Evolutionary conservation across 2,797 vertebrate genomes (phyloP).

Genomic region (Tragelaphus eurycerus): DNA sequence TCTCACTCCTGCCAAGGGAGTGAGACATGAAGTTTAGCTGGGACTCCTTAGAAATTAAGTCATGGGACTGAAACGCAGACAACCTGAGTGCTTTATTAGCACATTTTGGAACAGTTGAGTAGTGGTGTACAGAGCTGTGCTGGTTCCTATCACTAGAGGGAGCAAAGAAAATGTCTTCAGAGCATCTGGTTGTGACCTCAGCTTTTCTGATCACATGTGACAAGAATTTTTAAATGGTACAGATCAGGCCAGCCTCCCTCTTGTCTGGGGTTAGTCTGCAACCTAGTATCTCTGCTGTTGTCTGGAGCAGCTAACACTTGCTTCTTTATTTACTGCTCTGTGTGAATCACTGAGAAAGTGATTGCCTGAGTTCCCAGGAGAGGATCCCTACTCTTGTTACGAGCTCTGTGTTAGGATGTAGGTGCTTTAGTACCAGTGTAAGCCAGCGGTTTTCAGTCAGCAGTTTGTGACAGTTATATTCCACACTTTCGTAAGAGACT

Average conservation of each 20-base stretch:
- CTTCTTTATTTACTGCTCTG: neutral
- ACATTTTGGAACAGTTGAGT: neutral
- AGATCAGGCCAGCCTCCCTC: neutral
- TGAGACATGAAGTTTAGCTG: neutral
- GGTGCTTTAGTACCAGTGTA: neutral
- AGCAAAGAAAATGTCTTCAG: neutral
- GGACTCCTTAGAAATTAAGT: neutral
- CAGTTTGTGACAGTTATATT: neutral
- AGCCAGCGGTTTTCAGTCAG: neutral
- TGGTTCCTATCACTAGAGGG: neutral
- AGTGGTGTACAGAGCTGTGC: neutral
- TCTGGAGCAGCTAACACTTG: neutral
- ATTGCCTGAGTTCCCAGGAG: neutral
- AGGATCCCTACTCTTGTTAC: neutral
- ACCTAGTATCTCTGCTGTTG: neutral
- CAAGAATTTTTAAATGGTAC: neutral
- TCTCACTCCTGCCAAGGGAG: neutral
- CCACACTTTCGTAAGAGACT: neutral
- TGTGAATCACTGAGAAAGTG: neutral
- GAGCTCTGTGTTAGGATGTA: rapidly evolving
- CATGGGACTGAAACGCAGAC: neutral
- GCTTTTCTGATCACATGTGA: neutral
- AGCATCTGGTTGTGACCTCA: neutral
- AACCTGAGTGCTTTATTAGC: neutral
- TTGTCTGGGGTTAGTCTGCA: neutral